Base-by-base conservation (phyloP, 64 coral and sea anemone species). In the Orbicella faveolata region DNA sequence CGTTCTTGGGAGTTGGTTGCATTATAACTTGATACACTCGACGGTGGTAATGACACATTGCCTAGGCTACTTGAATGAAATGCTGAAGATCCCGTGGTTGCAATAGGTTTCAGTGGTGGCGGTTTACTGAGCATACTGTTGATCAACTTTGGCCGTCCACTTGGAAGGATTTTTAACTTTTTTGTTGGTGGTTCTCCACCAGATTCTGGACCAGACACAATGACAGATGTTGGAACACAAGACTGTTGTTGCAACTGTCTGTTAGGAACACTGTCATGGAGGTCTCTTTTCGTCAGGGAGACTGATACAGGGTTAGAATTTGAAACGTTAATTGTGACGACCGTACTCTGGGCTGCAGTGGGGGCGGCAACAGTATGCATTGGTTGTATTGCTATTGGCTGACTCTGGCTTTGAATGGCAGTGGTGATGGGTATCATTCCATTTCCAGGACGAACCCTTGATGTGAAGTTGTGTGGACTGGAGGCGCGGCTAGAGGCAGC, bases 401-500 rank as follows among this genome's bases (percentile, higher is more conserved):
- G 82, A 48, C 63, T 85, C 37, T 88, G 92, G 66, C 83, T 91
- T 37, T 79, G 78, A 0, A 75, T 39, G 44, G 44, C 44, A 3
- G 44, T 48, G 20, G 83, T 83, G 59, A 39, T 81, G 14, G 79
- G 87, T 59, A 69, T 78, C n/a, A 79, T 76, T 55, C 95, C 95
- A 88, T 96, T 96, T 23, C 95, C 92, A 41, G 87, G 75, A 23
- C 95, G 77, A 70, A 63, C 88, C 37, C 91, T 84, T 67, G 79
- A 73, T 20, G 87, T 34, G 21, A 94, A 98, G 80, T 92, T 98
- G 74, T 94, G 93, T 59, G 97, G 97, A 89, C 97, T 99, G 34
- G 91, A 95, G 34, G 97, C 97, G 33, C 97, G 85, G 51, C 97
- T 99, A 23, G 97, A 99, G 70, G 97, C 97, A 55, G 97, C 97